Base-by-base conservation (phyloP, 2,113 vertebrate species). In the Spheniscus mendiculus region DNA sequence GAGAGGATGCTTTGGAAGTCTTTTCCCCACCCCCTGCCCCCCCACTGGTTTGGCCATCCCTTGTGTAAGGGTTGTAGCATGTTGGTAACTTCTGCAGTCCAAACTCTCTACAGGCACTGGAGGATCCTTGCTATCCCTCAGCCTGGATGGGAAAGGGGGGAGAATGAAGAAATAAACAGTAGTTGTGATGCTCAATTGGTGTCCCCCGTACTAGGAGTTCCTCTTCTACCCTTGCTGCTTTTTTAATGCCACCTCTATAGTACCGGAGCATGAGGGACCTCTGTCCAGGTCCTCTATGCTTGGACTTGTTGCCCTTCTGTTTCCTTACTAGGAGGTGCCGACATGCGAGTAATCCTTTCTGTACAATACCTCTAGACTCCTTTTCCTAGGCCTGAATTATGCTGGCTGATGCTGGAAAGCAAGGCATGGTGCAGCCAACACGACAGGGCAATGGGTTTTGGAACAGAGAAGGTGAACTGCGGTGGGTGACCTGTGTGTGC, bases 21-120 rank as follows among this genome's bases (percentile, higher is more conserved):
- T 21, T 11, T 34, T 6, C 42, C 42, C 14, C 42, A 42, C 6
- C 14, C 42, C 42, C 42, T 6, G 42, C 14, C 42, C 42, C 42
- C 42, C 6, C 42, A 42, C 14, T 42, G 1, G 0, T 44, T 49
- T 66, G 34, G 19, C 30, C 0, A 0, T 25, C 25, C 2, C 8
- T 59, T 13, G 14, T 22, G 21, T 17, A 22, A 74, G 11, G 11
- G 11, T 6, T 83, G 58, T 13, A 70, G 6, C 8, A 4, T 1
- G 36, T 8, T 16, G 42, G 26, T 23, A 5, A n/a, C 5, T 87
- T 30, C 20, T 36, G 26, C 14, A 50, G 45, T 12, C 42, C 29
- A 25, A 9, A 29, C 15, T 11, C 13, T 6, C 11, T 17, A 9
- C 15, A 38, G 50, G 23, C 15, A 19, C 27, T 18, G 27, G 23